Conservation (phyloP, 1,140 invertebrate species). For the Ceratosolen fusciceps region DNA sequence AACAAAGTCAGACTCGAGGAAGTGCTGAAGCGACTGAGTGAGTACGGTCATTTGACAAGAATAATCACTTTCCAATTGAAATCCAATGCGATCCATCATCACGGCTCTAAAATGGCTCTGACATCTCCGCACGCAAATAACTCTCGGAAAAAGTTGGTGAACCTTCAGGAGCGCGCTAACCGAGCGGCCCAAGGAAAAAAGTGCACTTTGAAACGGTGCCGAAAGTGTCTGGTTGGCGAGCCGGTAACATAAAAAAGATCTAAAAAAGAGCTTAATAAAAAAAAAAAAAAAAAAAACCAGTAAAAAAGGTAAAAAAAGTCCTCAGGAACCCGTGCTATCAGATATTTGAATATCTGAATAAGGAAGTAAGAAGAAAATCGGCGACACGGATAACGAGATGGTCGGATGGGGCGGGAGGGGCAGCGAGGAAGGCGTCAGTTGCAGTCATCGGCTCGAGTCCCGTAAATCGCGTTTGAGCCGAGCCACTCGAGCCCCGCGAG, state of each 20-base stretch:
- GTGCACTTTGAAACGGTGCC: neutral
- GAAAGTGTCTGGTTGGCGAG: neutral
- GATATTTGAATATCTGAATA: conserved; percentile 43
- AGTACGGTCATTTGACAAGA: conserved; percentile 67
- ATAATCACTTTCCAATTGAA: conserved; percentile 73
- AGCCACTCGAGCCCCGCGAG: conserved; percentile 1
- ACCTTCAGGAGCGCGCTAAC: neutral
- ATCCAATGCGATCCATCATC: conserved; percentile 62
- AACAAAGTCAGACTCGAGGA: conserved; percentile 14
- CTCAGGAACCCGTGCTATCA: conserved; percentile 34
- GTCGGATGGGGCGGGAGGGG: neutral
- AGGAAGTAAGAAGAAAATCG: conserved; percentile 9
- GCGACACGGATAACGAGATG: neutral
- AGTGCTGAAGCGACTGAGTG: conserved; percentile 3
- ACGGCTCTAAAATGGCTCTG: conserved; percentile 66
- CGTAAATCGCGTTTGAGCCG: conserved; percentile 42
- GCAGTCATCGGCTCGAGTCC: conserved; percentile 10
- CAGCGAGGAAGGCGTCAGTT: conserved; percentile 17
- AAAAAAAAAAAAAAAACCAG: too few species aligned
- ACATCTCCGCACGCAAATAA: conserved; percentile 41
- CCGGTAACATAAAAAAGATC: too few species aligned
- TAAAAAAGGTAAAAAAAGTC: conserved; percentile 49
- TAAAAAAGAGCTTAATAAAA: too few species aligned
- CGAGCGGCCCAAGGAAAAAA: conserved; percentile 50
- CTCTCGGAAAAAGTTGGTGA: conserved; percentile 53